Percentiles rank a stretch among this genome's conserved stretches.
phyloP scores from a whole-genome alignment of 2,113 vertebrate species.

The Takifugu flavidus region DNA sequence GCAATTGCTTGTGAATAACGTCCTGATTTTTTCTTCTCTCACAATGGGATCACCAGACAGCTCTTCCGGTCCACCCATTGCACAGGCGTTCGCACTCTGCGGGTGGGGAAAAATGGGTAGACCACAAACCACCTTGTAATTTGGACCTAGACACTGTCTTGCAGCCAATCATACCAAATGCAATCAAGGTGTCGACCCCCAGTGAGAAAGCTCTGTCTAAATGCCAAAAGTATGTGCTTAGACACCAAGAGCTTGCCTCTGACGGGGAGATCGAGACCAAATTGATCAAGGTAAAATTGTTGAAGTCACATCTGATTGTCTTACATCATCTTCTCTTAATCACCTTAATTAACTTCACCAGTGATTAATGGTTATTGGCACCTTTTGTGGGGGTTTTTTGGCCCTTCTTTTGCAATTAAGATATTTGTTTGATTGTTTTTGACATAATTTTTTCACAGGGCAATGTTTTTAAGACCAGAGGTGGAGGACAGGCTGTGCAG shows the following conservation, averaged over 20 bases:
- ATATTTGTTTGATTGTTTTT: background rate
- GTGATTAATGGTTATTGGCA: background rate
- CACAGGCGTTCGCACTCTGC: conserved; percentile 90
- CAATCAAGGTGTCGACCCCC: conserved; percentile 88
- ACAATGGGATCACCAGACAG: conserved; percentile 74
- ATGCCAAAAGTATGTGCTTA: conserved; percentile 94
- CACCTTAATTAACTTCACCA: conserved; percentile 9
- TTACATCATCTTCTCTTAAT: conserved; percentile 19
- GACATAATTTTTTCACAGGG: conserved; percentile 71
- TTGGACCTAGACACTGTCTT: conserved; percentile 90
- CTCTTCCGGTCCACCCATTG: conserved; percentile 73
- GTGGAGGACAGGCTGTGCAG: conserved; percentile 91
- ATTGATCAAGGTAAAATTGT: conserved; percentile 87
- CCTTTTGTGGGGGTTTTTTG: background rate
- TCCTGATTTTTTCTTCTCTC: conserved; percentile 62
- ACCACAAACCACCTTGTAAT: conserved; percentile 87
- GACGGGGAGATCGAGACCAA: conserved; percentile 94
- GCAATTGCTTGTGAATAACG: conserved; percentile 46
- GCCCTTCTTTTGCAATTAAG: background rate
- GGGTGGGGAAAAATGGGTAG: conserved; percentile 91
- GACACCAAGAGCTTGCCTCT: conserved; percentile 94
- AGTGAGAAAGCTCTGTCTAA: conserved; percentile 91
- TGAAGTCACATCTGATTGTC: background rate
- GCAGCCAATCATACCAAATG: conserved; percentile 88
- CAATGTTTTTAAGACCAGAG: conserved; percentile 88